Base-by-base conservation (phyloP, 2,888 invertebrate species). In the Nomada fucata region DNA sequence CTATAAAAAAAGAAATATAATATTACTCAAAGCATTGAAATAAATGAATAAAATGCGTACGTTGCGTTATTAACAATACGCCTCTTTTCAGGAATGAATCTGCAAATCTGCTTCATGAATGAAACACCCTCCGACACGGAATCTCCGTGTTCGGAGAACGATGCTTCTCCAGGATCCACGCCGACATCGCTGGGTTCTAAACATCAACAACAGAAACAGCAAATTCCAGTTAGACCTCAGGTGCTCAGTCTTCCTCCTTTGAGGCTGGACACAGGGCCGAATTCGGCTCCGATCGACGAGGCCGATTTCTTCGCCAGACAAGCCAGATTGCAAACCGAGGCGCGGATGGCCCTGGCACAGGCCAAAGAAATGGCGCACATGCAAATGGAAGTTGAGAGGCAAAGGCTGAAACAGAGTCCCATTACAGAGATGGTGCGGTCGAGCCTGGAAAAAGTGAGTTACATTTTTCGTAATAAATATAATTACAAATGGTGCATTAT, bases 51-150 rank as follows among this genome's bases (percentile, higher is more conserved):
- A 4, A 9, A 20, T 23, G 23, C 18, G 1, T 2, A 11, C 20
- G 3, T 57, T 13, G 2, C 20, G 9, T 44, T 70, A 2, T 67
- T 9, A 11, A 18, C 11, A 53, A 11, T n/a, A 11, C 7, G 36
- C 36, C 36, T 36, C 36, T 26, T 47, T 59, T 29, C 94, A 97
- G 97, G 97, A 89, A 98, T 97, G 97, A 98, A 98, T 94, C 96
- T 98, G 70, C 98, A 98, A 95, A 98, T 98, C 91, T 98, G 98
- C 95, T 98, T 98, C 94, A 97, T 98, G 97, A 98, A 98, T 94
- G 98, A 98, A 94, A 97, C 97, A 75, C 97, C 97, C 80, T 97
- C 97, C 70, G 97, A 97, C 93, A 96, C 96, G 90, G 97, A 97
- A 93, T 97, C 97, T 89, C 96, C 96, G 86, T 95, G 95, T 85